These are phyloP conservation scores for Notamacropus eugenii DNA, from an alignment of 2,797 vertebrate species.

Conservation along the genomic window DNA sequence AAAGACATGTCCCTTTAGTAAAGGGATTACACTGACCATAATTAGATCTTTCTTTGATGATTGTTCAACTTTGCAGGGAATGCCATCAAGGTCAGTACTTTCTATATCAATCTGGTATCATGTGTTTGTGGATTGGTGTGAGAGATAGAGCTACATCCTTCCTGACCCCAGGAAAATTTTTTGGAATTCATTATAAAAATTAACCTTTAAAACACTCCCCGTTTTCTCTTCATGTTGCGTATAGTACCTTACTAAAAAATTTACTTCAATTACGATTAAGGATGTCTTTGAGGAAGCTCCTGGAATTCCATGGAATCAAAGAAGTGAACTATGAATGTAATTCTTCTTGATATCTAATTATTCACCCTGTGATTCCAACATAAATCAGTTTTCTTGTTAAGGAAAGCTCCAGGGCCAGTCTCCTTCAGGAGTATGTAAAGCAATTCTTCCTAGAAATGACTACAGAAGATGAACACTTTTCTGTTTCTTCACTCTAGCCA, in stretches of 20 bases:
- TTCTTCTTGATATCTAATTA: conserved; percentile 58
- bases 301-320: not conserved
- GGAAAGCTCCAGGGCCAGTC: conserved; percentile 71
- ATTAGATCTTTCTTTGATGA: conserved; percentile 35
- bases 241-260: not conserved
- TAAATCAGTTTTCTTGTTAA: conserved; percentile 77
- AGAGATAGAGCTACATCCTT: not conserved
- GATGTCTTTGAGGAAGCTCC: conserved; percentile 28
- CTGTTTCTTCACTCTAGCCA: too few species aligned
- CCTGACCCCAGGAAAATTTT: not conserved
- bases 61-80: conserved; percentile 19
- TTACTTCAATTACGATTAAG: too few species aligned
- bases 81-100: rapidly evolving
- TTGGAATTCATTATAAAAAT: not conserved
- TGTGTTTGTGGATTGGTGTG: not conserved
- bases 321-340: not conserved
- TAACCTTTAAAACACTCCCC: not conserved
- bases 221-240: not conserved
- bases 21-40: not conserved
- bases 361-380: conserved; percentile 80
- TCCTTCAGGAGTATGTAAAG: not conserved
- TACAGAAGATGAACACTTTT: too few species aligned
- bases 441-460: too few species aligned
- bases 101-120: not conserved
- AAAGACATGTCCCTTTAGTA: not conserved